Evolutionary conservation across 2,113 vertebrate species (phyloP).

Genomic region (Nothobranchius furzeri): DNA sequence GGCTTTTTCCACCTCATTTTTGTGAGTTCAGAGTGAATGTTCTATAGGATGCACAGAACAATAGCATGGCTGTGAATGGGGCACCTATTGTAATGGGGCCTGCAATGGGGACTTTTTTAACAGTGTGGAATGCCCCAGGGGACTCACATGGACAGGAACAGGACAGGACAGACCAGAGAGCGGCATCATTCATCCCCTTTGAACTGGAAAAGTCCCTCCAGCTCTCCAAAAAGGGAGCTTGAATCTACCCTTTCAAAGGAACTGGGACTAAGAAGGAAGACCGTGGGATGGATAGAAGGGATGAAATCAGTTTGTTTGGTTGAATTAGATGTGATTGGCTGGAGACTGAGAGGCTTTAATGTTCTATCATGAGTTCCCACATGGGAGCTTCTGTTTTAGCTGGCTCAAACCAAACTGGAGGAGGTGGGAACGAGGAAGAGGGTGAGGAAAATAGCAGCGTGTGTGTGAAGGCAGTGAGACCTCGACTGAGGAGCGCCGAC

Average conservation of each 20-base stretch:
- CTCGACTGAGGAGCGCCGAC: slow-evolving; percentile 22
- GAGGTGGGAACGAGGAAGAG: slow-evolving; percentile 22
- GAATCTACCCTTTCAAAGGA: slow-evolving; percentile 27
- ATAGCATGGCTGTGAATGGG: slow-evolving; percentile 80
- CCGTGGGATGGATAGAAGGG: slow-evolving; percentile 15
- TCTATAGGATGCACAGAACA: slow-evolving; percentile 84
- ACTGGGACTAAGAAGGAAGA: slow-evolving; percentile 19
- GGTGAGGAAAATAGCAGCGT: slow-evolving; percentile 59
- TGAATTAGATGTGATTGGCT: slow-evolving; percentile 26
- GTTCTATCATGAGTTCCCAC: slow-evolving; percentile 50
- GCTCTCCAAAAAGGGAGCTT: slow-evolving; percentile 46
- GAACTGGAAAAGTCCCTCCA: slow-evolving; percentile 58
- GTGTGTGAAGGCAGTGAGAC: slow-evolving; percentile 60
- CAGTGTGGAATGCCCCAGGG: slow-evolving; percentile 84
- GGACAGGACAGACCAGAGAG: slow-evolving; percentile 32
- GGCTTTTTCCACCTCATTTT: slow-evolving; percentile 74
- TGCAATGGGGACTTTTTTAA: slow-evolving; percentile 82
- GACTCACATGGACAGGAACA: slow-evolving; percentile 55
- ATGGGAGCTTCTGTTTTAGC: slow-evolving; percentile 32
- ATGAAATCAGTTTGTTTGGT: slow-evolving; percentile 25
- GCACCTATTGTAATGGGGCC: slow-evolving; percentile 84
- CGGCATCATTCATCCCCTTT: slow-evolving; percentile 43
- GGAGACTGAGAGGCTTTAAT: slow-evolving; percentile 14
- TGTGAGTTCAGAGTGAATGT: slow-evolving; percentile 70
- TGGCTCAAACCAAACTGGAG: slow-evolving; percentile 19